A percentile compares a stretch with the other conserved stretches of the same genome.
phyloP scores from a whole-genome alignment of 1,140 invertebrate genomes.

The Amyelois transitella region DNA sequence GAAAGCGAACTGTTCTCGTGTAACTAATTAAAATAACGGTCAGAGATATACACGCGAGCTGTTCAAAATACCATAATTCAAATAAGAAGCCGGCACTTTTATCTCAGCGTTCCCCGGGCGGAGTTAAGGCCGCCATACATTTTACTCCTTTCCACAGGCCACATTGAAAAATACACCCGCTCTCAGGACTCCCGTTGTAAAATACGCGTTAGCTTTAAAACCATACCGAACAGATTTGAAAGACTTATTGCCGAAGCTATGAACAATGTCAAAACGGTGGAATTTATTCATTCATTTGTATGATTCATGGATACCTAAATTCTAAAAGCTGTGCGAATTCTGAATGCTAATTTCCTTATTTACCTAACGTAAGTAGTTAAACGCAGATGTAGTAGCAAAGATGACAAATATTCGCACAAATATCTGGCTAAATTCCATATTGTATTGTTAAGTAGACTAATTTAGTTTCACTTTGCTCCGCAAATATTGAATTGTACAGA shows the following conservation, averaged over 20 bases:
- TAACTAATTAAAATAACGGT: slow-evolving; percentile 9
- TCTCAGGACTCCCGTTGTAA: slow-evolving; percentile 16
- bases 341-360: too few species aligned
- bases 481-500: too few species aligned
- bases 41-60: slow-evolving; percentile 9
- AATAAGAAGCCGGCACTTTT: slow-evolving; percentile 37
- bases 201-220: slow-evolving; percentile 29
- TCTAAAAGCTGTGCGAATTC: too few species aligned
- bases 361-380: too few species aligned
- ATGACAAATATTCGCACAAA: too few species aligned
- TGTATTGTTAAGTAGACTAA: too few species aligned
- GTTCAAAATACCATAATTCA: slow-evolving; percentile 37
- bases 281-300: neutral
- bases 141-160: slow-evolving; percentile 30
- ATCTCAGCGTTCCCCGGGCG: slow-evolving; percentile 29
- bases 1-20: neutral
- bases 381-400: too few species aligned
- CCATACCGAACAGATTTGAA: slow-evolving; percentile 8
- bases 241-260: neutral
- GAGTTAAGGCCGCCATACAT: slow-evolving; percentile 33
- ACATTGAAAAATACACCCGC: slow-evolving; percentile 27
- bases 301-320: too few species aligned
- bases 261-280: neutral
- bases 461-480: too few species aligned
- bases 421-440: too few species aligned